Conservation (phyloP, 2,797 vertebrate genomes). For the Bucorvus abyssinicus region DNA sequence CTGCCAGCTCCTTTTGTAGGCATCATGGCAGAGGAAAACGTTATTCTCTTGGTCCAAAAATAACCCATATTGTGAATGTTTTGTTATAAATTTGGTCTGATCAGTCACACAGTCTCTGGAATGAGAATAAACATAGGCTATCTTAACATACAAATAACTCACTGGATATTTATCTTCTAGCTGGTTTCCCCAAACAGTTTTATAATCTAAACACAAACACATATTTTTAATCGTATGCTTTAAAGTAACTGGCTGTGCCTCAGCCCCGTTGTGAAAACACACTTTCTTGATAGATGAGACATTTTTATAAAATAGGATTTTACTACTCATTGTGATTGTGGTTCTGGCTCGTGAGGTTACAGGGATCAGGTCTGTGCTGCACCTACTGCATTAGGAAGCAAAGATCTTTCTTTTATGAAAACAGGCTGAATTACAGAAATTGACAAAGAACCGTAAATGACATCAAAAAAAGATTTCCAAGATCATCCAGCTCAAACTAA, state of each 20-base stretch:
- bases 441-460: background rate
- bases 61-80: background rate
- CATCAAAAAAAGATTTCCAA: background rate
- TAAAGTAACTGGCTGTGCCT: background rate
- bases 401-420: background rate
- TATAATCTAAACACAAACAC: background rate
- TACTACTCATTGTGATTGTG: background rate
- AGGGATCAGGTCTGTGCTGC: background rate
- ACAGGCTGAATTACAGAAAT: background rate
- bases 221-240: background rate
- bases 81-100: conserved; percentile 9
- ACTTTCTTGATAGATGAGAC: background rate
- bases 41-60: background rate
- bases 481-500: background rate
- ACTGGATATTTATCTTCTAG: background rate
- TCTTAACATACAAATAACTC: background rate
- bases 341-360: background rate
- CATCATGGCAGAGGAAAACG: background rate
- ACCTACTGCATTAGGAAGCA: background rate
- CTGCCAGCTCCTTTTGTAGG: background rate
- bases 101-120: background rate
- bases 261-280: background rate
- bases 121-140: conserved; percentile 19
- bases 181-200: background rate
- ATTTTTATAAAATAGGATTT: background rate